Base-by-base conservation (phyloP, 1,140 invertebrate genomes). In the Zaprionus vittiger region DNA sequence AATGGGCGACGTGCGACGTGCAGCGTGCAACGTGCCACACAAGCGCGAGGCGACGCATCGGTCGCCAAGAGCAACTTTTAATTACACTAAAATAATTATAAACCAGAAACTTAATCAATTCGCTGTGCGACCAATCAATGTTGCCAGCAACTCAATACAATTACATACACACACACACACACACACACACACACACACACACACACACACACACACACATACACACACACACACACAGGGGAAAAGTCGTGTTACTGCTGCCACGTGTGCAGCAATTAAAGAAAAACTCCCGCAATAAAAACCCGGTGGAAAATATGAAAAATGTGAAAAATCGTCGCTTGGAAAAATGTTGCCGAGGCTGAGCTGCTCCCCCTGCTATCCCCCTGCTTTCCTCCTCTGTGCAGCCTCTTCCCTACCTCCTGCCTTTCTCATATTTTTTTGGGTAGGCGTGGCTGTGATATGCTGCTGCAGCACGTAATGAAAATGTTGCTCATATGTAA, bases 401-500 rank as follows among this genome's bases (percentile, higher is more conserved):
- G n/a, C n/a, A 15, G 12, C 11, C 49, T 4, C 49, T 17, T 24
- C 4, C 2, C 20, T 20, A 5, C n/a, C n/a, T 4, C 5, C 47
- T 22, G 2, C 6, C 5, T 3, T n/a, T 9, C 3, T 12, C 24
- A 20, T 24, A 6, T 20, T 12, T 52, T 52, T 52, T 52, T 11
- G 9, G n/a, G 7, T 47, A 20, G 47, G 47, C 47, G 47, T 49
- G 47, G 65, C 26, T 49, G 65, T 47, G 31, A 26, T 24, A 41
- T 7, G 38, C 38, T 34, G 34, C 55, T 66, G 54, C 64, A 56
- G 74, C 80, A 77, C 80, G 82, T 80, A 86, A 87, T 86, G 69
- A 80, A 83, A 87, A 80, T 84, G 83, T 85, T 72, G 70, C 63
- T 72, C 67, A 47, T 80, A 78, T 83, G 83, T 62, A 82, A 79